Conservation (phyloP, 2,797 vertebrate genomes). For the Cichlasoma orientale region DNA sequence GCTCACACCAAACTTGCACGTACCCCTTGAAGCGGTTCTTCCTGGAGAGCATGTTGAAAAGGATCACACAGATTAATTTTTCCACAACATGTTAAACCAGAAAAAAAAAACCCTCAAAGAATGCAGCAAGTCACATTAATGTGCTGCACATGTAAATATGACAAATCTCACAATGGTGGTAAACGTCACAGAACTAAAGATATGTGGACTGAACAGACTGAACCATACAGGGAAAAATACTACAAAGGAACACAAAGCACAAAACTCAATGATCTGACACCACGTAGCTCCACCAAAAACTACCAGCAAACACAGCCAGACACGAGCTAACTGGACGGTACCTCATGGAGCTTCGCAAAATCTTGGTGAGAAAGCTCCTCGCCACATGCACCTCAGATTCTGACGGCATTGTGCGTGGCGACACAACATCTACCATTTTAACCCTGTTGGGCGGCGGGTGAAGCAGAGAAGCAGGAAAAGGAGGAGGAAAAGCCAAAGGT, state of each 20-base stretch:
- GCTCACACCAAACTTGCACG: constrained; percentile 20
- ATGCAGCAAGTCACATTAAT: background rate
- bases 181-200: background rate
- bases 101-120: background rate
- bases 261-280: background rate
- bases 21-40: constrained; percentile 80
- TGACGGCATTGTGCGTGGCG: constrained; percentile 81
- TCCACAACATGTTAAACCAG: background rate
- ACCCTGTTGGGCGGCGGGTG: constrained; percentile 66
- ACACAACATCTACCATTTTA: constrained; percentile 85
- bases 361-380: constrained; percentile 89
- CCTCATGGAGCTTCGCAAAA: constrained; percentile 92
- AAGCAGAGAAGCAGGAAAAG: background rate
- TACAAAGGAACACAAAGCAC: constrained; percentile 16
- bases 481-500: background rate
- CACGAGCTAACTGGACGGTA: constrained; percentile 56
- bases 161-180: background rate
- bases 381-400: constrained; percentile 87
- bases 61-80: rapidly evolving
- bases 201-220: background rate
- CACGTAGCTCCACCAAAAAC: background rate
- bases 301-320: constrained; percentile 4
- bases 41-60: constrained; percentile 72
- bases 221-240: background rate
- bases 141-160: background rate